Conservation (phyloP, 2,797 vertebrate genomes). For the Clarias fuscus region DNA sequence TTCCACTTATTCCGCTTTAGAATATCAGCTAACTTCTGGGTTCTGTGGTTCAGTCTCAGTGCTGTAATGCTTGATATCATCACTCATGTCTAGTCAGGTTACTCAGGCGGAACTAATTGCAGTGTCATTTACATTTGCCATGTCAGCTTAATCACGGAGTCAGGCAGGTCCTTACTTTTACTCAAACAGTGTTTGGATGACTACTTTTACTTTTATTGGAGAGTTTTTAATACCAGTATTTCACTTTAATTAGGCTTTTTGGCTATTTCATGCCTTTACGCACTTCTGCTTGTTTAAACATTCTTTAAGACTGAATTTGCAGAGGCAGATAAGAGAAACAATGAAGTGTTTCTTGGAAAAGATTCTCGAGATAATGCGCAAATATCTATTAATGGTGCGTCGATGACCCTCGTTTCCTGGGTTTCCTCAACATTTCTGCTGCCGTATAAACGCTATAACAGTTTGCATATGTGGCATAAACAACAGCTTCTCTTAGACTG, state of each 20-base stretch:
- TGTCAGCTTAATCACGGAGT: neutral
- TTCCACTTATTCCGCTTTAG: no score
- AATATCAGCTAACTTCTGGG: no score
- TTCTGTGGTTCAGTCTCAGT: no score
- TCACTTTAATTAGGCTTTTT: neutral
- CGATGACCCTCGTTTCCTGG: slow-evolving; percentile 1
- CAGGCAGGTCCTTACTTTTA: neutral
- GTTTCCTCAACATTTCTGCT: slow-evolving; percentile 5
- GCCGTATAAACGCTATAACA: neutral
- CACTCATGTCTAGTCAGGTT: no score
- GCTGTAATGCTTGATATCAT: no score
- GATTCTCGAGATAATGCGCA: slow-evolving; percentile 36
- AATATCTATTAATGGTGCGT: slow-evolving; percentile 21
- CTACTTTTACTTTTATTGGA: neutral
- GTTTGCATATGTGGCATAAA: slow-evolving; percentile 8
- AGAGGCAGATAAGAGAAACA: neutral
- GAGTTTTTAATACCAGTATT: neutral
- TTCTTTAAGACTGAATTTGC: slow-evolving; percentile 9
- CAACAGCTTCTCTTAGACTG: neutral
- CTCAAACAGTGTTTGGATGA: neutral
- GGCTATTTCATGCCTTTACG: neutral
- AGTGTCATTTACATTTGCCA: no score
- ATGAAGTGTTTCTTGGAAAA: slow-evolving; percentile 16
- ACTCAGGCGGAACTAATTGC: no score
- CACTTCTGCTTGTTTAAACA: neutral